Percentiles rank a stretch among this genome's conserved stretches.
Conservation (phyloP, 2,888 invertebrate genomes). For the Lepetodrilus schrolli region DNA sequence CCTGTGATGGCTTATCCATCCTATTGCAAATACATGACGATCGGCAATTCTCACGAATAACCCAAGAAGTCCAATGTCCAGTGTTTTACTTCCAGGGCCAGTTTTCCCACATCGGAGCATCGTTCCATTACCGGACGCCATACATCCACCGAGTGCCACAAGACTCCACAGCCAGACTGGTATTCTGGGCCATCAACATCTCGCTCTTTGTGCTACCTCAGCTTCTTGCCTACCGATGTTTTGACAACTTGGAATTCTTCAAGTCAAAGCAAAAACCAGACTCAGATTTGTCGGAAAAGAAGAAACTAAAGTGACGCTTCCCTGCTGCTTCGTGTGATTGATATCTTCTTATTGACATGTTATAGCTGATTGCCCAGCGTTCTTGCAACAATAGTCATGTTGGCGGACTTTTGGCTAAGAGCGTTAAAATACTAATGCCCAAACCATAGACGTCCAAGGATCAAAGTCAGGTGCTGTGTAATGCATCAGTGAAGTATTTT, state of each 20-base stretch:
- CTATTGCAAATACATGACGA: too few relatives aligned
- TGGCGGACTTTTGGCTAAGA: too few relatives aligned
- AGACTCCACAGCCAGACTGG: constrained; percentile 30
- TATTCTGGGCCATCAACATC: constrained; percentile 54
- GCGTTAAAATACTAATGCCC: too few relatives aligned
- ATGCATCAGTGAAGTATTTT: too few relatives aligned
- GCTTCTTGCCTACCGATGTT: constrained; percentile 49
- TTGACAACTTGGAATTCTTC: constrained; percentile 22
- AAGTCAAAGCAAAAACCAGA: not conserved
- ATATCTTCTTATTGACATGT: too few relatives aligned
- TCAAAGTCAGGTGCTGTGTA: too few relatives aligned
- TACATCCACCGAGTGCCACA: constrained; percentile 49
- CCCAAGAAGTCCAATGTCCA: too few relatives aligned
- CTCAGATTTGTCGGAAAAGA: not conserved
- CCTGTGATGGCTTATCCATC: too few relatives aligned
- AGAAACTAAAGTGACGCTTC: not conserved
- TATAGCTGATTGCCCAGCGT: too few relatives aligned
- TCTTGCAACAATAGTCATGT: too few relatives aligned
- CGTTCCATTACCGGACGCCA: constrained; percentile 53
- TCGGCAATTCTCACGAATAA: too few relatives aligned
- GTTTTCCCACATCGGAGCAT: constrained; percentile 54
- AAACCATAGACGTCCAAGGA: too few relatives aligned
- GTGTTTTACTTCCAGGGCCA: constrained; percentile 51
- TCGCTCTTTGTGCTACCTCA: constrained; percentile 56
- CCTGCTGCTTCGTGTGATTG: not conserved